Conservation (phyloP, 2,797 vertebrate species). For the Acanthopagrus latus region DNA sequence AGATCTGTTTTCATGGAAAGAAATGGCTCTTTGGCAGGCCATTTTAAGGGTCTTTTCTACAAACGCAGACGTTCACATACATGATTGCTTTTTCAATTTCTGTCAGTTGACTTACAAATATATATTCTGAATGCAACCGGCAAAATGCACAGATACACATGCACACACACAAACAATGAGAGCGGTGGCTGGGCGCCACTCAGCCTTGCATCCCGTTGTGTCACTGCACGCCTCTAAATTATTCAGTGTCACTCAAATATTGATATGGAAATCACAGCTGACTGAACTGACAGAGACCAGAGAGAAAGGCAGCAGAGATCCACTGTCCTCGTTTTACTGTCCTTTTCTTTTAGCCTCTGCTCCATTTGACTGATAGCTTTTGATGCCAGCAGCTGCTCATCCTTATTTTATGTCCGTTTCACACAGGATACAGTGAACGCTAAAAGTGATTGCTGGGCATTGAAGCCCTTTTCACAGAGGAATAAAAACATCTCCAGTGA, state of each 20-base stretch:
- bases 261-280: constrained; percentile 90
- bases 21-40: constrained; percentile 47
- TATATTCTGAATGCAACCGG: constrained; percentile 63
- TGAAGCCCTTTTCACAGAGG: constrained; percentile 29
- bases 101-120: constrained; percentile 70
- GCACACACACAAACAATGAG: constrained; percentile 64
- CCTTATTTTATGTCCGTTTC: constrained; percentile 70
- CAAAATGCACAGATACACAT: constrained; percentile 38
- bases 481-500: constrained; percentile 46
- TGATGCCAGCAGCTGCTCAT: constrained; percentile 69
- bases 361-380: constrained; percentile 72
- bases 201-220: constrained; percentile 84
- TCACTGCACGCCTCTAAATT: constrained; percentile 85
- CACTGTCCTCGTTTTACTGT: constrained; percentile 51
- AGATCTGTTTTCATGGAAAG: constrained; percentile 24
- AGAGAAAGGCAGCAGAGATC: constrained; percentile 64
- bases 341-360: constrained; percentile 62
- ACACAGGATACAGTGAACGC: constrained; percentile 37
- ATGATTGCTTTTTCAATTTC: constrained; percentile 75
- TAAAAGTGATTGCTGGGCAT: constrained; percentile 44
- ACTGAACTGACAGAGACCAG: constrained; percentile 81
- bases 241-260: constrained; percentile 91
- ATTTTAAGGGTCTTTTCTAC: constrained; percentile 57
- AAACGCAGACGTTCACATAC: constrained; percentile 53
- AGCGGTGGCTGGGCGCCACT: constrained; percentile 77